Conservation (phyloP, 2,113 vertebrate species). For the Dromiciops gliroides region DNA sequence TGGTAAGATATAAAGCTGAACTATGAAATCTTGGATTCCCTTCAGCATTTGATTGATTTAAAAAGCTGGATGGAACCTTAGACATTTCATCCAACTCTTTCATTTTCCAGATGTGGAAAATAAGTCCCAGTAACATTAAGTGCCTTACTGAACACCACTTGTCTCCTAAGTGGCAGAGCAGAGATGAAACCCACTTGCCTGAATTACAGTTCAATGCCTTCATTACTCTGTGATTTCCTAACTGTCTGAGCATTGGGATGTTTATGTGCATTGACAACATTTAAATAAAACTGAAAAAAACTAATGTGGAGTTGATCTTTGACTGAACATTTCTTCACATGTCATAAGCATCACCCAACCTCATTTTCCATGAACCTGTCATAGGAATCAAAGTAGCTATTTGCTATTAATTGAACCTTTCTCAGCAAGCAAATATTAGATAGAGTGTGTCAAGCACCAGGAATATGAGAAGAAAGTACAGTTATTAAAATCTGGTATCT, state of each 20-base stretch:
- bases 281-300: slow-evolving; percentile 38
- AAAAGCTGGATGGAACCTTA: background rate
- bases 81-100: background rate
- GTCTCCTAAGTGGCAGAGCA: background rate
- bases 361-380: background rate
- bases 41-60: background rate
- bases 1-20: background rate
- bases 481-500: background rate
- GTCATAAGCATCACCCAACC: background rate
- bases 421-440: background rate
- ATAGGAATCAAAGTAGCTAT: background rate
- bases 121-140: background rate
- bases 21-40: slow-evolving; percentile 15
- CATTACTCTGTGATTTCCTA: background rate
- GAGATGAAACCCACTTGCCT: background rate
- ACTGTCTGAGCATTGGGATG: background rate
- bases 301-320: background rate
- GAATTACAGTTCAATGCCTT: background rate
- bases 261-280: background rate
- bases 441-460: background rate
- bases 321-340: background rate
- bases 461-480: background rate
- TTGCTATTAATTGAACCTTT: slow-evolving; percentile 8
- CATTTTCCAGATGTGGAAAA: background rate
- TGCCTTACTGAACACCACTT: background rate